phyloP scores from a whole-genome alignment of 2,113 vertebrate species.

The Macroglossus sobrinus region DNA sequence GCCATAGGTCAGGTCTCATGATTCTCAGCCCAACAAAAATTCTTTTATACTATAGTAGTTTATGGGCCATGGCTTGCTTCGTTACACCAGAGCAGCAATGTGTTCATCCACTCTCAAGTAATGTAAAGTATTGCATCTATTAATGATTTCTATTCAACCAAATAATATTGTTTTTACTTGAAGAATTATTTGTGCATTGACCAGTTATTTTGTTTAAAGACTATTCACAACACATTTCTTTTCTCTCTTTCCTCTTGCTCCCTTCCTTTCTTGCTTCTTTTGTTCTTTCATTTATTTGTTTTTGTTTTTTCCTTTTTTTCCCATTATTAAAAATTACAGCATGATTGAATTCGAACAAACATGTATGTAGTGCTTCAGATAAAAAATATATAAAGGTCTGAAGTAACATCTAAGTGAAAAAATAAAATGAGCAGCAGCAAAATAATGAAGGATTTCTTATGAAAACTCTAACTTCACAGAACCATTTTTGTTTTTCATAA shows the following conservation, averaged over 20 bases:
- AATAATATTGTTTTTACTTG: fast-evolving
- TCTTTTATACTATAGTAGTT: neutral
- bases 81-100: neutral
- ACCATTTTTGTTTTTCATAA: neutral
- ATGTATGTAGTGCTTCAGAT: neutral
- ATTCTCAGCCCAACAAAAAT: neutral
- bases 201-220: neutral
- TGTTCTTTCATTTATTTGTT: neutral
- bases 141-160: neutral
- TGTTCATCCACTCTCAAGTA: neutral
- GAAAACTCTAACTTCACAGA: neutral
- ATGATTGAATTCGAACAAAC: neutral
- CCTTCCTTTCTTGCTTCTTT: neutral
- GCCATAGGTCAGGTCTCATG: neutral
- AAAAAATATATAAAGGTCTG: neutral
- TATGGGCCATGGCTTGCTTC: neutral
- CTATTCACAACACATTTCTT: neutral
- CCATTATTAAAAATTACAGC: neutral
- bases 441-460: neutral
- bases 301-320: neutral
- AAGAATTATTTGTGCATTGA: neutral
- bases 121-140: neutral
- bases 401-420: neutral
- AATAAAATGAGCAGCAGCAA: neutral
- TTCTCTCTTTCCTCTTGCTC: neutral